These are phyloP conservation scores for Contarinia nasturtii DNA, from an alignment of 1,140 invertebrate genomes.

Conservation along the genomic window DNA sequence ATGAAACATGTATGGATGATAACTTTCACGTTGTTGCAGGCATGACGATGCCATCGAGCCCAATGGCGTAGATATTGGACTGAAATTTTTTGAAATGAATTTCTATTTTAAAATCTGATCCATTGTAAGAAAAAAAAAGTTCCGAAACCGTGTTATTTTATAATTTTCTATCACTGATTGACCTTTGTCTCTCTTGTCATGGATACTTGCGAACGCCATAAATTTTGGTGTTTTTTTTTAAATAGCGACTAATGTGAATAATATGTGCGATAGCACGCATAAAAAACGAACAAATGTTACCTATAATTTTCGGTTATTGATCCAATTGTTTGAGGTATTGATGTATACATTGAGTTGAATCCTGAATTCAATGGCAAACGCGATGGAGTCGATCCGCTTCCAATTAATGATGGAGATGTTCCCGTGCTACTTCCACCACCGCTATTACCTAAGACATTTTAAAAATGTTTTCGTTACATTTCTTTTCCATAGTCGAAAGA, in stretches of 20 bases:
- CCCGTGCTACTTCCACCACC: constrained; percentile 8
- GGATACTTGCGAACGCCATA: too few species aligned
- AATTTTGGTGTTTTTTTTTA: too few species aligned
- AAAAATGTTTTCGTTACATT: too few species aligned
- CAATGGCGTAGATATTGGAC: constrained; percentile 60
- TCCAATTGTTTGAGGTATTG: constrained; percentile 82
- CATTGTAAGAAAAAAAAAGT: too few species aligned
- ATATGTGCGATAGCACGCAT: too few species aligned
- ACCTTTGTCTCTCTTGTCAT: too few species aligned
- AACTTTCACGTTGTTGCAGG: constrained; percentile 74
- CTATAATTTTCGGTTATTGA: constrained; percentile 87
- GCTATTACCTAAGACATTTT: background rate
- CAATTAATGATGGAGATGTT: constrained; percentile 10
- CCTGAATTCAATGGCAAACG: constrained; percentile 67
- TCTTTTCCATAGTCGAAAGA: too few species aligned
- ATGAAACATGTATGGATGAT: constrained; percentile 81
- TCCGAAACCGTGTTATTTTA: too few species aligned
- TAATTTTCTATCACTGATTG: too few species aligned
- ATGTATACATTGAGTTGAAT: constrained; percentile 90
- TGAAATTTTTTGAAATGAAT: constrained; percentile 26
- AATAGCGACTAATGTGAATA: too few species aligned
- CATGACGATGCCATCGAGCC: constrained; percentile 69
- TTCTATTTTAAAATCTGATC: too few species aligned
- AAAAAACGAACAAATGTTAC: constrained; percentile 28
- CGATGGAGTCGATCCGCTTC: constrained; percentile 30